Evolutionary conservation across 2,888 invertebrate genomes (phyloP), one percentile per base, ranked within the genome.

Genomic region (Lordiphosa fenestrarum): DNA sequence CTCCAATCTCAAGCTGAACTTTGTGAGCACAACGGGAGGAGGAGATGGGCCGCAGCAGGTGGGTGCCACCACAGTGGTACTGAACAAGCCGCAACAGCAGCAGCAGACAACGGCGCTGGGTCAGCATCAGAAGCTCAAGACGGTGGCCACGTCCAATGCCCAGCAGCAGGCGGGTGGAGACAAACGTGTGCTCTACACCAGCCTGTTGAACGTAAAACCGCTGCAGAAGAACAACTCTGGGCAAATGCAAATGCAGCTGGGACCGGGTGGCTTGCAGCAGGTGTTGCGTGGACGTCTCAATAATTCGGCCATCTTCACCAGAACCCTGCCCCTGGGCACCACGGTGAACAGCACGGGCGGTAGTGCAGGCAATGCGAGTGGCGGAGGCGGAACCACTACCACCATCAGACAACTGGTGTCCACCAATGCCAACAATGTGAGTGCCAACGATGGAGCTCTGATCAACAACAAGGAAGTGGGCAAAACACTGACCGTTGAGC

Each of bases 131-230:
- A 88, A 88, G 55, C 60, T 88, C 3, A 87, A 87, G 67, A 66
- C 81, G 0, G 48, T 64, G 25, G 33, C 66, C 47, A 59, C 50
- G 33, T 64, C 58, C 6, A 66, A 63, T 0, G 71, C 69, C 2
- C 62, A 81, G 10, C 55, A 78, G 40, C 60, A 71, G 48, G 59
- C 58, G 21, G 47, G 55, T 12, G 68, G 66, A 1, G 83, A 86
- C 40, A 90, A 89, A 53, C 87, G 89, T 3, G 88, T 90, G 9
- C 75, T 89, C 13, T 89, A 89, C 62, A 89, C 89, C 12, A 89
- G 88, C 51, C 62, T 89, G 49, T 49, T 89, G 50, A 89, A 89
- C 46, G 81, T 89, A 19, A 87, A 89, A 52, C 86, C 87, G 6
- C 47, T 89, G 54, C 88, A 87, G 48, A 88, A 89, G 72, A 88